These are phyloP conservation scores for Drosophila melanocephala DNA, from an alignment of 2,888 invertebrate species.

Conservation along the genomic window DNA sequence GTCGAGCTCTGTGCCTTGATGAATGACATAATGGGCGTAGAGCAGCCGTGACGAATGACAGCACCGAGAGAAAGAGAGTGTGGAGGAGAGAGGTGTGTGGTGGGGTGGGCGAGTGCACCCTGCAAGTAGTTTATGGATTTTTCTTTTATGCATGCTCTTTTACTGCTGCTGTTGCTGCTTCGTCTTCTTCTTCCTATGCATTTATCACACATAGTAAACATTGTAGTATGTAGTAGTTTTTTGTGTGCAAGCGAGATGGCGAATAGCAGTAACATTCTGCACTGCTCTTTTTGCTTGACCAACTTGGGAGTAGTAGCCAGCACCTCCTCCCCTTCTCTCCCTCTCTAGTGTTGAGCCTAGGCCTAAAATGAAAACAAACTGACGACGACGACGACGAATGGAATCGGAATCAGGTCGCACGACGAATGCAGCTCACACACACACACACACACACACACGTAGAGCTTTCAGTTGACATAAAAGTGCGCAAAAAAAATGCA, in stretches of 20 bases:
- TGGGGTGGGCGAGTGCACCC: conserved; percentile 9
- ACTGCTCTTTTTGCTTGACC: conserved; percentile 44
- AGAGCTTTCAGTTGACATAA: conserved; percentile 58
- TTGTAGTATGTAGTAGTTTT: conserved; percentile 74
- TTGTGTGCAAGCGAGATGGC: conserved; percentile 49
- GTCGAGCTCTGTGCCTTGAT: conserved; percentile 53
- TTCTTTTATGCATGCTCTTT: conserved; percentile 56
- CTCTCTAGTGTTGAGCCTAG: conserved; percentile 30
- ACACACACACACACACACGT: conserved; percentile 24
- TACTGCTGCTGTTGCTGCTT: background rate
- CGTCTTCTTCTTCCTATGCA: conserved; percentile 27
- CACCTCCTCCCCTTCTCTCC: background rate
- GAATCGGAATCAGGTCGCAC: conserved; percentile 68
- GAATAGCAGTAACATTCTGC: conserved; percentile 3
- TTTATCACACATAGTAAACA: conserved; percentile 75
- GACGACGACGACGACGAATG: conserved; percentile 49
- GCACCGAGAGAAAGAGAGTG: conserved; percentile 5
- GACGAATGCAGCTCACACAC: conserved; percentile 52
- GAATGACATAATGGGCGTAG: conserved; percentile 75
- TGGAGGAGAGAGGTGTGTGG: background rate
- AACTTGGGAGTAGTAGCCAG: conserved; percentile 28
- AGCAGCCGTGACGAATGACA: conserved; percentile 39
- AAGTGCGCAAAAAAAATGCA: conserved; percentile 60
- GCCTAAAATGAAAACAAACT: conserved; percentile 54
- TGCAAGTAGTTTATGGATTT: conserved; percentile 78